phyloP scores from a whole-genome alignment of 1,140 invertebrate species.

The Aphelenchoides avenae region DNA sequence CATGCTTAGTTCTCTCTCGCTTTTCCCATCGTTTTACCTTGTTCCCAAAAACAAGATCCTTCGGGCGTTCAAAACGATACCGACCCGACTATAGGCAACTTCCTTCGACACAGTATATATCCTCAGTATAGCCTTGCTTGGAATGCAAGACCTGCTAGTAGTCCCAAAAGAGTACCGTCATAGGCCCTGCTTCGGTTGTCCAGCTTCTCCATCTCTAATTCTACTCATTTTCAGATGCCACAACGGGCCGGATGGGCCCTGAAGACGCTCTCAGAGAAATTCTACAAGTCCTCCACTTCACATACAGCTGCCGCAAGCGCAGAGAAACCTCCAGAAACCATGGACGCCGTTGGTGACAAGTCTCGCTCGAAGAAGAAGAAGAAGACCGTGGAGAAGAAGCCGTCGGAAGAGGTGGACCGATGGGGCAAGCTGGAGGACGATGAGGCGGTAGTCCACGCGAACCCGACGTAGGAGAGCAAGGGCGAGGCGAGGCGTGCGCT shows the following conservation, averaged over 20 bases:
- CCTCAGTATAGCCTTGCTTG: not conserved
- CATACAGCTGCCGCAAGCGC: constrained; percentile 7
- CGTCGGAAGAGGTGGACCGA: not conserved
- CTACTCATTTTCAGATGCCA: constrained; percentile 41
- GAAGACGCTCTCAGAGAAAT: constrained; percentile 57
- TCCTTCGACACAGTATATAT: not conserved
- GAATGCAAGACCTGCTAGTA: too few relatives aligned
- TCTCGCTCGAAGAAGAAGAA: not conserved
- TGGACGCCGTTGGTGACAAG: not conserved
- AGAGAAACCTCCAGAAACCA: not conserved
- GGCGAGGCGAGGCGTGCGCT: too few relatives aligned
- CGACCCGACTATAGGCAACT: not conserved
- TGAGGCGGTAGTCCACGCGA: not conserved
- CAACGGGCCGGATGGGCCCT: constrained; percentile 58
- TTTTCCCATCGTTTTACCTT: too few relatives aligned
- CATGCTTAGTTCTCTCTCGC: too few relatives aligned
- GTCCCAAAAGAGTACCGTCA: too few relatives aligned
- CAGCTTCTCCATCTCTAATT: constrained; percentile 16
- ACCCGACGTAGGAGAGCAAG: too few relatives aligned
- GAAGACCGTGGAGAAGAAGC: not conserved
- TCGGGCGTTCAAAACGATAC: too few relatives aligned
- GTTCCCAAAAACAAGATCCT: too few relatives aligned
- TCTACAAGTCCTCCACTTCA: constrained; percentile 48
- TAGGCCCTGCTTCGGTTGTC: too few relatives aligned
- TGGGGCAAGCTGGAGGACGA: constrained; percentile 7